Percentiles rank a stretch among this genome's conserved stretches.
These are phyloP conservation scores for Lycocorax pyrrhopterus DNA, from an alignment of 2,113 vertebrate species.

Conservation along the genomic window DNA sequence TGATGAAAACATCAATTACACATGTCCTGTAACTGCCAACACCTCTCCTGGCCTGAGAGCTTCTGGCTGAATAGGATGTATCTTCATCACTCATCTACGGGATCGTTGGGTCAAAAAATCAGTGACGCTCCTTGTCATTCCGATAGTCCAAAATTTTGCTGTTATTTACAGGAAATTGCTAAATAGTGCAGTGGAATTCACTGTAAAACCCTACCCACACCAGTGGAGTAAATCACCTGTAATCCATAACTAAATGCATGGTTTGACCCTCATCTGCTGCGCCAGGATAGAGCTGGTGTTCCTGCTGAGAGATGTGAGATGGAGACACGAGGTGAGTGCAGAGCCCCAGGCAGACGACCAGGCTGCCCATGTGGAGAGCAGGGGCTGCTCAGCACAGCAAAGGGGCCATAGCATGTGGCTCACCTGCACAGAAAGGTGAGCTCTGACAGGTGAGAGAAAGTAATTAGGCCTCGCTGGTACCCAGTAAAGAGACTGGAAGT, in stretches of 20 bases:
- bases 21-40: rapidly evolving
- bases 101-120: background rate
- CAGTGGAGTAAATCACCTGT: rapidly evolving
- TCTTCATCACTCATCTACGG: rapidly evolving
- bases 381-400: background rate
- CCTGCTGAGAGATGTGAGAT: background rate
- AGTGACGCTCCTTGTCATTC: rapidly evolving
- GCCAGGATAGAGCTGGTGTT: background rate
- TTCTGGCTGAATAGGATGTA: background rate
- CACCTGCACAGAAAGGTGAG: background rate
- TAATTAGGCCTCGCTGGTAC: background rate
- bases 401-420: background rate
- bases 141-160: background rate
- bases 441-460: background rate
- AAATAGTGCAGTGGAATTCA: background rate
- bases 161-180: background rate
- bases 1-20: rapidly evolving
- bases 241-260: background rate
- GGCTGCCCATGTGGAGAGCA: background rate
- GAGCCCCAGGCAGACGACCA: rapidly evolving
- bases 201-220: background rate
- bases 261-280: background rate
- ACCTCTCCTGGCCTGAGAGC: background rate
- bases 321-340: background rate
- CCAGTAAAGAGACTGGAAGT: background rate